Percentiles rank a stretch among this genome's conserved stretches.
phyloP scores from a whole-genome alignment of 2,797 vertebrate genomes.

The Graptemys geographica region DNA sequence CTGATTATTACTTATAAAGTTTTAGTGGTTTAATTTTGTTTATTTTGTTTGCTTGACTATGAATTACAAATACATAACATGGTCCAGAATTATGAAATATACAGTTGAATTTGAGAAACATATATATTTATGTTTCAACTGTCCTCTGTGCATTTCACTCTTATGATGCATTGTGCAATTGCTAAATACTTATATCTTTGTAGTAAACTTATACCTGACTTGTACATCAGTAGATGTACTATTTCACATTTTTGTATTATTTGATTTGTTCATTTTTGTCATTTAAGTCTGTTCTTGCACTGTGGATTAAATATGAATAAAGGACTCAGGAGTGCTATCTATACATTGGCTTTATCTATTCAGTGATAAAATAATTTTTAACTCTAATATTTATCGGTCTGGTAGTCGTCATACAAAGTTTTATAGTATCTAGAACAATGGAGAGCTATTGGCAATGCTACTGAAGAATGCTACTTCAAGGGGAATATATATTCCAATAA shows the following conservation, averaged over 20 bases:
- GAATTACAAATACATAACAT: not conserved
- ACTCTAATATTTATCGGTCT: not conserved
- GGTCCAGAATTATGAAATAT: too few relatives aligned
- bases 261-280: not conserved
- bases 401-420: not conserved
- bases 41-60: not conserved
- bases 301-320: not conserved
- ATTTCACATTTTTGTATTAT: too few relatives aligned
- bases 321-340: not conserved
- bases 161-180: too few relatives aligned
- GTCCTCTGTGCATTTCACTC: too few relatives aligned
- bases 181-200: too few relatives aligned
- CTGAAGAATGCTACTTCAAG: not conserved
- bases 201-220: too few relatives aligned
- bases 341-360: not conserved
- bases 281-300: not conserved
- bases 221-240: too few relatives aligned
- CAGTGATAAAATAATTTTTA: not conserved
- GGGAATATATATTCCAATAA: not conserved
- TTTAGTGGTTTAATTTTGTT: not conserved
- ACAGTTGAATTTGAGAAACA: too few relatives aligned
- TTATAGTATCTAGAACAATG: not conserved
- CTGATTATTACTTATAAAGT: not conserved
- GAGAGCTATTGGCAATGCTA: not conserved
- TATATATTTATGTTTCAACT: too few relatives aligned